These are phyloP conservation scores for Phaenicophaeus curvirostris DNA, from an alignment of 2,797 vertebrate genomes.

Conservation along the genomic window DNA sequence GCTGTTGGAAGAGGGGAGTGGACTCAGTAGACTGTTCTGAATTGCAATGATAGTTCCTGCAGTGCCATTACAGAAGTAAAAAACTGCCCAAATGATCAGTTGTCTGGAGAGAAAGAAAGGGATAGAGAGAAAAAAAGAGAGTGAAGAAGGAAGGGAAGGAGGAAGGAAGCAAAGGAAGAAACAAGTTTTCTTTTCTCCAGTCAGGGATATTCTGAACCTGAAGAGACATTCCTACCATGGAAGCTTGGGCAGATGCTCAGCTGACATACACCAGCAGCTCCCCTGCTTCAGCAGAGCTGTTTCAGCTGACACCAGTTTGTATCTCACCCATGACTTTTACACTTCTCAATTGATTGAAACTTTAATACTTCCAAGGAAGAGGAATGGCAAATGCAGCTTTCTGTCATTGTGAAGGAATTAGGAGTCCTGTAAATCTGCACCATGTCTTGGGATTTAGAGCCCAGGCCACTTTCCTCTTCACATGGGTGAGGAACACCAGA, in stretches of 20 bases:
- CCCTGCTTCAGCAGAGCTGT: background rate
- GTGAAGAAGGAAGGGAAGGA: too few relatives aligned
- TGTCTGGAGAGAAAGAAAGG: background rate
- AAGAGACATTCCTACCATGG: background rate
- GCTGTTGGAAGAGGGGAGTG: background rate
- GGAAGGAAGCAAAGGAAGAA: too few relatives aligned
- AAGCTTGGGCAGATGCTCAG: background rate
- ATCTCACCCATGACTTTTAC: background rate
- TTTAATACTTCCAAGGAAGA: background rate
- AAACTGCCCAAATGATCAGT: background rate
- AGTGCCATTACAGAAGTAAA: background rate
- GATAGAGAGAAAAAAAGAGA: too few relatives aligned
- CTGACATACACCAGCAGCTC: background rate
- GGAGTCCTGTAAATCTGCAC: background rate
- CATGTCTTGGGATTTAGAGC: rapidly evolving
- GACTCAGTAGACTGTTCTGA: background rate
- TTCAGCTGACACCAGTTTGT: background rate
- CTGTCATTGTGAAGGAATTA: background rate
- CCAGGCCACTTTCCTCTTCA: rapidly evolving
- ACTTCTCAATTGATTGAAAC: background rate
- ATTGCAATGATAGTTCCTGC: background rate
- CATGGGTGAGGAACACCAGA: background rate
- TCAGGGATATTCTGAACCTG: background rate
- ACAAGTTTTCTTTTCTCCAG: background rate
- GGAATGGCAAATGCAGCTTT: background rate